A percentile compares a stretch with the other conserved stretches of the same genome.
These are phyloP conservation scores for Aphaenogaster floridana DNA, from an alignment of 1,140 invertebrate genomes.

Conservation along the genomic window DNA sequence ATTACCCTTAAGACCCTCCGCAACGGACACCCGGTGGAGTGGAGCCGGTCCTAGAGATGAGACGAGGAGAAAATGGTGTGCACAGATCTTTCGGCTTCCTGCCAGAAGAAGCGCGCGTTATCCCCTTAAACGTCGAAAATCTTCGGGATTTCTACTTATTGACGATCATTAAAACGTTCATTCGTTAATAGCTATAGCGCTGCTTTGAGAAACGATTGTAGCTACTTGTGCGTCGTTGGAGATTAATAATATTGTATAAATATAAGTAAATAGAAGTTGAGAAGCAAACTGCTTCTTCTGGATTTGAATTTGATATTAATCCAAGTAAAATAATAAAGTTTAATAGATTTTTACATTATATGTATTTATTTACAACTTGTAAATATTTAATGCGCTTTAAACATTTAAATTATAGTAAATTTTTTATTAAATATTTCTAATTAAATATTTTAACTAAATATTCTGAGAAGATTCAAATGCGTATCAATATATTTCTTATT, in stretches of 20 bases:
- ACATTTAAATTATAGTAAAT: not conserved
- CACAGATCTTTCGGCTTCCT: not conserved
- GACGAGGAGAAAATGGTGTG: not conserved
- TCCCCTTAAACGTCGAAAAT: conserved; percentile 31
- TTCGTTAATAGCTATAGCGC: not conserved
- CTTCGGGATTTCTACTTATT: conserved; percentile 19
- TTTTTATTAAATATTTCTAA: not conserved
- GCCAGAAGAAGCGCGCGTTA: not conserved
- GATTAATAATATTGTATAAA: not conserved
- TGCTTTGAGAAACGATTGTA: not conserved
- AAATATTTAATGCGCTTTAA: not conserved
- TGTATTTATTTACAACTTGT: not conserved
- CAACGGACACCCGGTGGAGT: conserved; percentile 41
- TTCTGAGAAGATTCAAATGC: not conserved
- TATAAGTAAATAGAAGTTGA: not conserved
- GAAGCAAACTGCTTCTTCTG: not conserved
- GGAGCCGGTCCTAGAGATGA: conserved; percentile 32
- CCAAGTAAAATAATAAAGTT: conserved; percentile 5
- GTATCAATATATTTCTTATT: not conserved
- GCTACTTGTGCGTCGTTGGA: not conserved
- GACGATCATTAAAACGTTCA: conserved; percentile 22
- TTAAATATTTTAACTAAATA: not conserved
- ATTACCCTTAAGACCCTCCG: conserved; percentile 82
- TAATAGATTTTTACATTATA: conserved; percentile 4
- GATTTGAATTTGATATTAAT: not conserved